phyloP scores from a whole-genome alignment of 2,797 vertebrate species.

The Aeoliscus strigatus region DNA sequence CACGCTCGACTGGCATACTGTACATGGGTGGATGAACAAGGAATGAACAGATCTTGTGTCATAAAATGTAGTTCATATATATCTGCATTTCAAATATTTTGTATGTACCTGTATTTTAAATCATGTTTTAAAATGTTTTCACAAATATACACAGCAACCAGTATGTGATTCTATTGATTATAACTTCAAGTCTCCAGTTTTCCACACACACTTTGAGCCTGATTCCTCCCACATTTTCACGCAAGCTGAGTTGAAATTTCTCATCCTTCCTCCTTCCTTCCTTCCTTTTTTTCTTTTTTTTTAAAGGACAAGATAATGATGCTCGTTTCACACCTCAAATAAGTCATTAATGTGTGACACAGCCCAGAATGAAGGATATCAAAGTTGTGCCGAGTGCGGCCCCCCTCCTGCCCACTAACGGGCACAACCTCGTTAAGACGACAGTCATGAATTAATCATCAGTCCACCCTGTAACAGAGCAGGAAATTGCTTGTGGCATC shows the following conservation, averaged over 20 bases:
- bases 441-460: slow-evolving; percentile 62
- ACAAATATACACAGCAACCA: no score
- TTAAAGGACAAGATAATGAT: slow-evolving; percentile 58
- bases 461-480: slow-evolving; percentile 39
- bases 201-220: slow-evolving; percentile 9
- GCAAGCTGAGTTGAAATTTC: slow-evolving; percentile 40
- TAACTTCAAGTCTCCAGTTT: no score
- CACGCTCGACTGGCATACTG: slow-evolving; percentile 17
- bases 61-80: no score
- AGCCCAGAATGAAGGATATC: slow-evolving; percentile 59
- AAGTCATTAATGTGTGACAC: slow-evolving; percentile 65
- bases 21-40: no score
- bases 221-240: slow-evolving; percentile 33
- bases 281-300: no score
- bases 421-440: slow-evolving; percentile 52
- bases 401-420: slow-evolving; percentile 30
- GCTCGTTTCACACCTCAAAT: slow-evolving; percentile 58
- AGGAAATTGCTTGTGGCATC: slow-evolving; percentile 45
- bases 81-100: no score
- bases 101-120: no score
- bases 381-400: slow-evolving; percentile 39
- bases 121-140: no score
- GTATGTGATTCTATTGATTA: no score
- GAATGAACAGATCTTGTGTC: no score
- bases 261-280: slow-evolving; percentile 46